These are phyloP conservation scores for Hesperophylax magnus DNA, from an alignment of 1,140 invertebrate genomes.

Conservation along the genomic window DNA sequence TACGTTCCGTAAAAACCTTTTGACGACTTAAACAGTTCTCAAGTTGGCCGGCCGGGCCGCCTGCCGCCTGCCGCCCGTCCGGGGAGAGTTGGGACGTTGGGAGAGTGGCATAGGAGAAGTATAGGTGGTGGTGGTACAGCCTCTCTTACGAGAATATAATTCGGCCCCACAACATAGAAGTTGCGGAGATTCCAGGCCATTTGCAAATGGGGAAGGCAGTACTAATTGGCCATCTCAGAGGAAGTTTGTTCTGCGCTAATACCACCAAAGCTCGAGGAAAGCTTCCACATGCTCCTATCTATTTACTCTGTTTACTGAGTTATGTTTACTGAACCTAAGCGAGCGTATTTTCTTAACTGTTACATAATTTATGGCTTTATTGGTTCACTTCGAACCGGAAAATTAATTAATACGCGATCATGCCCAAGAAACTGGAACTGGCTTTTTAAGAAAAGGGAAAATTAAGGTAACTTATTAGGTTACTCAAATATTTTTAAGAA, in stretches of 20 bases:
- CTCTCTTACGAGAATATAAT: conserved; percentile 44
- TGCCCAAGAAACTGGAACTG: not conserved
- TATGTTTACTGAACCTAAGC: conserved; percentile 5
- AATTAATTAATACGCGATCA: conserved; percentile 19
- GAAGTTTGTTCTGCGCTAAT: conserved; percentile 49
- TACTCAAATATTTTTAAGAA: too few relatives aligned
- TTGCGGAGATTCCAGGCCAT: conserved; percentile 35
- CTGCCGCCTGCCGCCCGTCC: too few relatives aligned
- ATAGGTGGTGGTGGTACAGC: not conserved
- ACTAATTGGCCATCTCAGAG: conserved; percentile 46
- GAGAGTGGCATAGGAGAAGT: too few relatives aligned
- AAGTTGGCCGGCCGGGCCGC: not conserved
- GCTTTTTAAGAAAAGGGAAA: too few relatives aligned
- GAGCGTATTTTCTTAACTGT: not conserved
- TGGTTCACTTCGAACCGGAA: not conserved
- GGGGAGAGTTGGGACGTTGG: too few relatives aligned
- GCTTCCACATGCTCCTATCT: conserved; percentile 49
- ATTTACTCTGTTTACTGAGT: conserved; percentile 41
- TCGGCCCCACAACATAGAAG: conserved; percentile 9
- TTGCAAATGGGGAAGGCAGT: conserved; percentile 22
- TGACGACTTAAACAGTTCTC: conserved; percentile 44
- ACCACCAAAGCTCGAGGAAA: conserved; percentile 41
- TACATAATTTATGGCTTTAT: not conserved
- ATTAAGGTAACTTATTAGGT: too few relatives aligned
- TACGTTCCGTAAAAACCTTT: conserved; percentile 28